Percentiles rank a stretch among this genome's conserved stretches.
phyloP scores from a whole-genome alignment of 2,888 invertebrate genomes.

The Acleris laterana region DNA sequence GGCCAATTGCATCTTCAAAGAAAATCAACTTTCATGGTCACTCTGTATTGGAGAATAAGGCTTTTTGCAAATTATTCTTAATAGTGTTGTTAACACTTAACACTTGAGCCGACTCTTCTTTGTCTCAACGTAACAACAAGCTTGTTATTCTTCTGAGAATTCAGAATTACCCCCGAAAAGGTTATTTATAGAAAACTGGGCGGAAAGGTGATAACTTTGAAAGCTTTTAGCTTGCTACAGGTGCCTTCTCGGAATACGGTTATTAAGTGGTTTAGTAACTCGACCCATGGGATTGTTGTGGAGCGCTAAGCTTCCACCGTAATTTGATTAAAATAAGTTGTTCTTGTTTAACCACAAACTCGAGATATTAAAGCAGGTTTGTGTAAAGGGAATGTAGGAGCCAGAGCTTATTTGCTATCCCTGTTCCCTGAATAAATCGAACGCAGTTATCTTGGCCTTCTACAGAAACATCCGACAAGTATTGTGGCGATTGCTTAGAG shows the following conservation, averaged over 20 bases:
- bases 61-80: background rate
- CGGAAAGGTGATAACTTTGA: conserved; percentile 12
- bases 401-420: background rate
- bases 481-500: background rate
- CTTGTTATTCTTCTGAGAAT: conserved; percentile 9
- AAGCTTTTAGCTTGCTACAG: conserved; percentile 20
- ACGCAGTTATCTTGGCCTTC: background rate
- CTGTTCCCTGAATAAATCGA: background rate
- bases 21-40: background rate
- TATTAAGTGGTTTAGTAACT: conserved; percentile 11
- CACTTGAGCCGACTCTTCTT: background rate
- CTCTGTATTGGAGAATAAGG: background rate
- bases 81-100: conserved; percentile 1
- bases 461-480: background rate
- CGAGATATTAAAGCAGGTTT: too few species aligned
- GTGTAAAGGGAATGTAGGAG: too few species aligned
- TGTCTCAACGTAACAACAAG: background rate
- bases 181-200: background rate
- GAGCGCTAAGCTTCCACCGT: background rate
- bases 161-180: background rate
- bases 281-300: background rate
- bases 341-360: background rate
- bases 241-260: conserved; percentile 7
- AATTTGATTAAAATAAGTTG: background rate
- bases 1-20: too few species aligned